Conservation (phyloP, 2,113 vertebrate species). For the Trinectes maculatus region DNA sequence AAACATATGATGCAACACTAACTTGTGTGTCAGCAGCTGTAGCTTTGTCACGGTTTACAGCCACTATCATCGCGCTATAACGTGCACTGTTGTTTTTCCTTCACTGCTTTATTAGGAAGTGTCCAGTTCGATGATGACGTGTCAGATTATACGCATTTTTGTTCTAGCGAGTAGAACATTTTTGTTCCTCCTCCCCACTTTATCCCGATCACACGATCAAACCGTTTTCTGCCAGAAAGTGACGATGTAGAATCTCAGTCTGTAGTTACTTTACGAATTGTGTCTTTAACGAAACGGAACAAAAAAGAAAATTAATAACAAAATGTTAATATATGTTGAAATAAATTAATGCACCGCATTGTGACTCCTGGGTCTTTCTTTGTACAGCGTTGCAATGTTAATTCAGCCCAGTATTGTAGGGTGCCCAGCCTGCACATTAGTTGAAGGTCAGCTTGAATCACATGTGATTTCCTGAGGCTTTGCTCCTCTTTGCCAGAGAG, state of each 20-base stretch:
- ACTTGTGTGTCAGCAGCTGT: slow-evolving; percentile 17
- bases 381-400: slow-evolving; percentile 35
- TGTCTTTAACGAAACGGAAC: slow-evolving; percentile 59
- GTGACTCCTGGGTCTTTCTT: slow-evolving; percentile 41
- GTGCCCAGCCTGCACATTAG: slow-evolving; percentile 49
- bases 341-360: slow-evolving; percentile 71
- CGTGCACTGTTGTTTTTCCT: slow-evolving; percentile 28
- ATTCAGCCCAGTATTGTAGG: slow-evolving; percentile 39
- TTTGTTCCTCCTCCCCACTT: slow-evolving; percentile 51
- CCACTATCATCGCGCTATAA: slow-evolving; percentile 17
- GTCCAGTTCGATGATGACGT: slow-evolving; percentile 33
- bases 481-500: slow-evolving; percentile 43
- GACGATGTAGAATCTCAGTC: slow-evolving; percentile 61
- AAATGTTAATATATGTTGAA: slow-evolving; percentile 75
- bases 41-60: slow-evolving; percentile 32
- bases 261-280: slow-evolving; percentile 62
- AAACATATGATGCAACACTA: neutral
- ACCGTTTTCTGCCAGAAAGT: slow-evolving; percentile 49
- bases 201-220: slow-evolving; percentile 36
- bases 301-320: slow-evolving; percentile 27
- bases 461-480: slow-evolving; percentile 62
- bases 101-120: slow-evolving; percentile 54
- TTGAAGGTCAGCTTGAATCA: slow-evolving; percentile 71
- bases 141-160: slow-evolving; percentile 29
- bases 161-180: slow-evolving; percentile 43